Percentiles rank a stretch among this genome's conserved stretches.
phyloP scores from a whole-genome alignment of 1,140 invertebrate genomes.

The Lasaia peninsularis region DNA sequence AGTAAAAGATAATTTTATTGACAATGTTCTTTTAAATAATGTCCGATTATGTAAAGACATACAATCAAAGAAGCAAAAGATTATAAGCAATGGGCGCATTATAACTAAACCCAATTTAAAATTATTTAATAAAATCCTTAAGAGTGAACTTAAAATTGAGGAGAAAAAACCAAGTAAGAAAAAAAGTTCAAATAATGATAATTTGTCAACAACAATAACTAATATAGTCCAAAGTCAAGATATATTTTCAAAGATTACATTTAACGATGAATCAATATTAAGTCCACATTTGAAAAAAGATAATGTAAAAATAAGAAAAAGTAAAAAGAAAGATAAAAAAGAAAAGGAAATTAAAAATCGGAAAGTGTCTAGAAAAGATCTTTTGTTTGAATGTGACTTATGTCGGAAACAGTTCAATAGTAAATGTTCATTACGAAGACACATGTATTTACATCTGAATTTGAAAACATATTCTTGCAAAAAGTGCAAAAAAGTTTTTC shows the following conservation, averaged over 20 bases:
- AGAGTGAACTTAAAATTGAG: conserved; percentile 56
- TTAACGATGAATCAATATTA: neutral
- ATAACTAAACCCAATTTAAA: conserved; percentile 44
- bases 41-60: conserved; percentile 22
- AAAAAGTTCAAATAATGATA: conserved; percentile 22
- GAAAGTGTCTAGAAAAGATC: conserved; percentile 22
- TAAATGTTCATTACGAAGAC: conserved; percentile 76
- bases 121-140: conserved; percentile 49
- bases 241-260: neutral
- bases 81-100: conserved; percentile 41
- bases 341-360: conserved; percentile 17
- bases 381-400: conserved; percentile 63
- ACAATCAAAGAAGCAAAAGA: conserved; percentile 24
- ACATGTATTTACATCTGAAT: conserved; percentile 78
- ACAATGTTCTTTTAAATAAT: conserved; percentile 31
- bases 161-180: conserved; percentile 28
- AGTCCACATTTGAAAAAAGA: neutral
- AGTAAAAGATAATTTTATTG: conserved; percentile 36
- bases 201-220: neutral
- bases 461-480: conserved; percentile 82
- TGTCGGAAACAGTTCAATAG: conserved; percentile 75
- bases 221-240: conserved; percentile 11
- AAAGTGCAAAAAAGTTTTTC: conserved; percentile 85
- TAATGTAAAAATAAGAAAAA: conserved; percentile 1
- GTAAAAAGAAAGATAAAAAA: conserved; percentile 1